Percentiles rank a stretch among this genome's conserved stretches.
Conservation (phyloP, 2,113 vertebrate species). For the Tragelaphus imberbis region DNA sequence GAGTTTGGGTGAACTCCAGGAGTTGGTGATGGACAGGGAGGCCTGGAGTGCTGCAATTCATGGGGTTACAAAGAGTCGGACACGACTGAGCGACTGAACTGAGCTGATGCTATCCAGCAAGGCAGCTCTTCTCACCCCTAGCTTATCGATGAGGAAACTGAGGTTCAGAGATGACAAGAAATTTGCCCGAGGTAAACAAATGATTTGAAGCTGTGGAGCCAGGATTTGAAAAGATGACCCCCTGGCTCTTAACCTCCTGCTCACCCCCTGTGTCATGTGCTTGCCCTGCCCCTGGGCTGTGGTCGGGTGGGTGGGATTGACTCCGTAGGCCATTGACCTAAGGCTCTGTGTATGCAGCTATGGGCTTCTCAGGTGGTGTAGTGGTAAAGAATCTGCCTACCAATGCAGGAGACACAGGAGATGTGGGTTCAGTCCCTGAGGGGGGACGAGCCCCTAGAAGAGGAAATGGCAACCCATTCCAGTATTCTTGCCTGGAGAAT, state of each 20-base stretch:
- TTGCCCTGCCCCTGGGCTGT: background rate
- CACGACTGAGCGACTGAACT: too few species aligned
- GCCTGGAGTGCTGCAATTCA: too few species aligned
- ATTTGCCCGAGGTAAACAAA: background rate
- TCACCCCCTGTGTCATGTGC: fast-evolving
- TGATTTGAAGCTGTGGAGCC: background rate
- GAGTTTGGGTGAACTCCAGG: too few species aligned
- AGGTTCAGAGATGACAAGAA: background rate
- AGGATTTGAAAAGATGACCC: background rate
- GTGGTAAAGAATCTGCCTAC: background rate
- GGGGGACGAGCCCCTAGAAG: background rate
- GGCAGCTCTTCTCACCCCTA: background rate
- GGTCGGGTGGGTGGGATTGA: background rate
- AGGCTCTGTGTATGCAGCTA: background rate
- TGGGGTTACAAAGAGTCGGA: too few species aligned
- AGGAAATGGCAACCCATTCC: background rate
- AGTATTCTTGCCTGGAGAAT: background rate
- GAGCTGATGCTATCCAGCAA: background rate
- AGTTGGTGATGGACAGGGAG: too few species aligned
- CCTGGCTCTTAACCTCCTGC: background rate
- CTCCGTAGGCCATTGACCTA: background rate
- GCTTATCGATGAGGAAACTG: background rate
- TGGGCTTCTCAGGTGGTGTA: background rate
- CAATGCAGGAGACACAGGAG: background rate
- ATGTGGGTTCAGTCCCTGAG: background rate